These are phyloP conservation scores for Parasteatoda tepidariorum DNA, from an alignment of 1,140 invertebrate species.

Conservation along the genomic window DNA sequence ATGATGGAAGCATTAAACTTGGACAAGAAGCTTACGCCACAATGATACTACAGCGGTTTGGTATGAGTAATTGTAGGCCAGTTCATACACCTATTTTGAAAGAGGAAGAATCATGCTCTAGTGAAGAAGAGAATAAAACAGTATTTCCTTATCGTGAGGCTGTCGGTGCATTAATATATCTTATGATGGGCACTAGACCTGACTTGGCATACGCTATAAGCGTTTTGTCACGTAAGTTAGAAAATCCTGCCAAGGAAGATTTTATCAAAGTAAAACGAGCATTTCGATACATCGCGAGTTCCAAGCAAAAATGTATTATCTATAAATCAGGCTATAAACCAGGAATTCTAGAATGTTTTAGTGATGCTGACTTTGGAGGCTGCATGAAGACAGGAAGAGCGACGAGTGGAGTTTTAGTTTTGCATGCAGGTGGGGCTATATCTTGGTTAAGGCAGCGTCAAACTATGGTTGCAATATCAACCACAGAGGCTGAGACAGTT, in stretches of 20 bases:
- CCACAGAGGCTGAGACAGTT: constrained; percentile 43
- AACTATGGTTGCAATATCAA: constrained; percentile 37
- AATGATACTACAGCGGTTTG: constrained; percentile 54
- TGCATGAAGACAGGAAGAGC: constrained; percentile 60
- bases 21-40: constrained; percentile 20
- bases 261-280: constrained; percentile 69
- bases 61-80: constrained; percentile 44
- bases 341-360: constrained; percentile 58
- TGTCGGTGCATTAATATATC: constrained; percentile 67
- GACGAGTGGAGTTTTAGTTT: constrained; percentile 17
- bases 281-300: constrained; percentile 69
- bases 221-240: neutral
- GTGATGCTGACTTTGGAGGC: constrained; percentile 69
- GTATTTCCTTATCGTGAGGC: constrained; percentile 57
- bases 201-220: constrained; percentile 70
- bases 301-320: constrained; percentile 31
- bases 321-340: constrained; percentile 10
- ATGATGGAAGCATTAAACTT: constrained; percentile 32
- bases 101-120: neutral
- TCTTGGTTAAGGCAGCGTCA: constrained; percentile 37
- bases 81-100: constrained; percentile 46
- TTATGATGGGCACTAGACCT: constrained; percentile 68
- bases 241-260: constrained; percentile 62
- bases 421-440: constrained; percentile 15
- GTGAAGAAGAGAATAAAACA: neutral